phyloP scores from a whole-genome alignment of 2,113 vertebrate genomes.

The Prionailurus bengalensis region DNA sequence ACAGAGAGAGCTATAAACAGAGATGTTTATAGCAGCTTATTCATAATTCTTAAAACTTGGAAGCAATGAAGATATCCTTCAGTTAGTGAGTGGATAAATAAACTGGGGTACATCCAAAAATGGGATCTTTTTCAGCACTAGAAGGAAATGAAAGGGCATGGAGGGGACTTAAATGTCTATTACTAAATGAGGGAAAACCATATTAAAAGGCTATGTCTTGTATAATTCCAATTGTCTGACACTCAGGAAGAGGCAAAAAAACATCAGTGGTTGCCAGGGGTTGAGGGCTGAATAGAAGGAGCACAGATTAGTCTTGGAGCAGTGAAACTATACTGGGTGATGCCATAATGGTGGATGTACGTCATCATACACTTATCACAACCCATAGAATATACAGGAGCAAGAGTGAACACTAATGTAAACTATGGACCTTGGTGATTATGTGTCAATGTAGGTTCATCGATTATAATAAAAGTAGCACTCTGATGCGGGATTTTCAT shows the following conservation, averaged over 20 bases:
- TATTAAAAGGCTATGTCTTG: rapidly evolving
- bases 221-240: no score
- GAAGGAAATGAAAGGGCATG: not conserved
- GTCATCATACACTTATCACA: not conserved
- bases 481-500: not conserved
- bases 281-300: not conserved
- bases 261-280: no score
- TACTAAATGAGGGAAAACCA: not conserved
- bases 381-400: no score
- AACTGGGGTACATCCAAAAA: not conserved
- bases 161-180: not conserved
- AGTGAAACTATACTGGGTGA: not conserved
- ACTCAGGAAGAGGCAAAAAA: not conserved
- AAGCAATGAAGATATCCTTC: not conserved
- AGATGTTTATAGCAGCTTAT: not conserved
- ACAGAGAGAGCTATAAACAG: not conserved
- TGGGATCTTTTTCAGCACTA: not conserved
- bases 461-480: not conserved
- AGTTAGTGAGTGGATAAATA: not conserved
- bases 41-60: not conserved
- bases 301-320: not conserved
- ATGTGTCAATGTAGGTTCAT: not conserved
- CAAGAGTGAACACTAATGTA: not conserved
- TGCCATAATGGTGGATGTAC: not conserved
- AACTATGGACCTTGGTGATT: not conserved